Conservation (phyloP, 2,113 vertebrate genomes). For the Chionodraco myersi region DNA sequence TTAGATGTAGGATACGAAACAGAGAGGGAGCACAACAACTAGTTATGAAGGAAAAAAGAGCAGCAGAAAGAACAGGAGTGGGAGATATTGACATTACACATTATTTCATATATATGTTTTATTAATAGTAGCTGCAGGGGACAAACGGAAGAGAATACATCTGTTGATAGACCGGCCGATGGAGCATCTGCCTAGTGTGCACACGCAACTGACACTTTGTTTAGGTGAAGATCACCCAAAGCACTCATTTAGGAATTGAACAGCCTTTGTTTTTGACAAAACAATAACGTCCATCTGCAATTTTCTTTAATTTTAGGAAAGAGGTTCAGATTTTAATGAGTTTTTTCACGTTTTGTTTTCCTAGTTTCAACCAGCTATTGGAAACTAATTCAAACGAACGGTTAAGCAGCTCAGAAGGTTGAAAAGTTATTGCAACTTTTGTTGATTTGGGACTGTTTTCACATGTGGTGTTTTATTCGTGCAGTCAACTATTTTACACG, state of each 20-base stretch:
- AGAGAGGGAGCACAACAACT: too few relatives aligned
- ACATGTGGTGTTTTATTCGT: too few relatives aligned
- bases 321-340: not conserved
- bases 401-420: too few relatives aligned
- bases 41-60: not conserved
- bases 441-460: too few relatives aligned
- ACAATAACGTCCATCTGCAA: not conserved
- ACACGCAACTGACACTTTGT: not conserved
- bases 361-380: not conserved
- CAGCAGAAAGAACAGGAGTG: not conserved
- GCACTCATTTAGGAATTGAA: not conserved
- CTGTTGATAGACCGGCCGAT: not conserved
- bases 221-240: not conserved
- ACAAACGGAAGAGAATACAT: not conserved
- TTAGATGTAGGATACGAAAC: too few relatives aligned
- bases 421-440: too few relatives aligned
- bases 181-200: not conserved
- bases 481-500: too few relatives aligned
- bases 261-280: not conserved
- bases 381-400: too few relatives aligned
- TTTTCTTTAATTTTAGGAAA: not conserved
- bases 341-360: not conserved
- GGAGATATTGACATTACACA: not conserved
- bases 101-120: conserved; percentile 1
- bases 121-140: not conserved